Conservation (phyloP, 2,113 vertebrate genomes). For the Equus quagga region DNA sequence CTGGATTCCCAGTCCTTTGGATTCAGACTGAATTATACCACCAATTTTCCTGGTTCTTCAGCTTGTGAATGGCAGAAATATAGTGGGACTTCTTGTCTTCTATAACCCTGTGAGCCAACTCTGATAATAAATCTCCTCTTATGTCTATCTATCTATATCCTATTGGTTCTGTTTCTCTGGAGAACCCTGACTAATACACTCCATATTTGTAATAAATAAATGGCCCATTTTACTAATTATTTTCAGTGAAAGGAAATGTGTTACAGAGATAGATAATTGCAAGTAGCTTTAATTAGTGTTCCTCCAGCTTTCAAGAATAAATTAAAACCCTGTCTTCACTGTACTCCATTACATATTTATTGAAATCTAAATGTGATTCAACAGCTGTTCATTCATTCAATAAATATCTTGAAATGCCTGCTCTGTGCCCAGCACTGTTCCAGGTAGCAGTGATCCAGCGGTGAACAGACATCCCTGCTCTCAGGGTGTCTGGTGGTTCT, state of each 20-base stretch:
- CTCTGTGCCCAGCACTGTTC: background rate
- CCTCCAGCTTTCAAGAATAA: background rate
- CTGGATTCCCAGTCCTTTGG: background rate
- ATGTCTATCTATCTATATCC: background rate
- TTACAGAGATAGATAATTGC: background rate
- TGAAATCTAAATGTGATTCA: background rate
- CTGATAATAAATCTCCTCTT: background rate
- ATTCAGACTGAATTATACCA: background rate
- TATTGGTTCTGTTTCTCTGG: background rate
- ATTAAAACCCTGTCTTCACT: background rate
- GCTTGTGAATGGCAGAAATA: background rate
- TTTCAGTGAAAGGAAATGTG: background rate
- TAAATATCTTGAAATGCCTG: background rate
- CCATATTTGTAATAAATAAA: conserved; percentile 18
- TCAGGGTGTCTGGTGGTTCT: background rate
- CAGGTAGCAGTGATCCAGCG: background rate
- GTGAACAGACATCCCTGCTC: background rate
- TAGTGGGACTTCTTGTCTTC: background rate
- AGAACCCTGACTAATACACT: background rate
- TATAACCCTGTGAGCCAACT: background rate
- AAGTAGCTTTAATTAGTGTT: background rate
- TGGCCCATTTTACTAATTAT: background rate
- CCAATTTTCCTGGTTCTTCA: background rate
- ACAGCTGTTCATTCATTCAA: background rate
- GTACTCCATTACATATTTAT: background rate